Percentiles rank a stretch among this genome's conserved stretches.
These are phyloP conservation scores for Apocheima hispidaria DNA, from an alignment of 2,888 invertebrate species.

Conservation along the genomic window DNA sequence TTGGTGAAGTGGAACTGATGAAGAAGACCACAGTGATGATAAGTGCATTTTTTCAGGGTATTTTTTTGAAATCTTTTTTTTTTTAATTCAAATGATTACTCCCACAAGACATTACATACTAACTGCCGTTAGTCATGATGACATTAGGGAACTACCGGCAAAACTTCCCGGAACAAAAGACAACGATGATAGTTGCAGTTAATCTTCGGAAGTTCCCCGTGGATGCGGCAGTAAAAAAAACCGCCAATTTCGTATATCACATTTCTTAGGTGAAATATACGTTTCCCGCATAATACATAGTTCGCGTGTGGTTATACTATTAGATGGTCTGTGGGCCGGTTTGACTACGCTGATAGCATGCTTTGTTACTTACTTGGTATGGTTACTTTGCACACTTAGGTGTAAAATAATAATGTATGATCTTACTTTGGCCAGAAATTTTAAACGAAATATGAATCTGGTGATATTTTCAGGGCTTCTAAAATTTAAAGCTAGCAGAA, in stretches of 20 bases:
- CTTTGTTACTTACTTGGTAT: no score
- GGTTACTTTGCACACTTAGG: no score
- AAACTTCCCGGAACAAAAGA: constrained; percentile 21
- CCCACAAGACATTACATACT: constrained; percentile 1
- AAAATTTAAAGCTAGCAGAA: no score
- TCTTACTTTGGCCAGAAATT: no score
- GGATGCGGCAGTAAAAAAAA: constrained; percentile 24
- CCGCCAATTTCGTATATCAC: constrained; percentile 27
- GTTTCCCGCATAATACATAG: constrained; percentile 26
- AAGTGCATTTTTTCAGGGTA: no score
- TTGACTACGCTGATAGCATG: constrained; percentile 18
- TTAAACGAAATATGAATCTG: no score
- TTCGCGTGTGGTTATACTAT: constrained; percentile 30
- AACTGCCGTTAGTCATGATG: constrained; percentile 14
- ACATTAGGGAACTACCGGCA: constrained; percentile 31
- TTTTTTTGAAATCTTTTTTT: no score
- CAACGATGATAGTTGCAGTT: constrained; percentile 33
- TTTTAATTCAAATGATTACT: no score
- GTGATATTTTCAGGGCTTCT: no score
- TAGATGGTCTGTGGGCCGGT: constrained; percentile 10
- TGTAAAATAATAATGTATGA: no score
- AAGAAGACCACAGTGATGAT: no score
- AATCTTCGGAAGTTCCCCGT: constrained; percentile 20
- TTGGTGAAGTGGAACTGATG: no score
- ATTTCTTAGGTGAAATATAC: constrained; percentile 30